A percentile compares a stretch with the other conserved stretches of the same genome.
phyloP scores from a whole-genome alignment of 2,113 vertebrate species.

The Lepisosteus oculatus region DNA sequence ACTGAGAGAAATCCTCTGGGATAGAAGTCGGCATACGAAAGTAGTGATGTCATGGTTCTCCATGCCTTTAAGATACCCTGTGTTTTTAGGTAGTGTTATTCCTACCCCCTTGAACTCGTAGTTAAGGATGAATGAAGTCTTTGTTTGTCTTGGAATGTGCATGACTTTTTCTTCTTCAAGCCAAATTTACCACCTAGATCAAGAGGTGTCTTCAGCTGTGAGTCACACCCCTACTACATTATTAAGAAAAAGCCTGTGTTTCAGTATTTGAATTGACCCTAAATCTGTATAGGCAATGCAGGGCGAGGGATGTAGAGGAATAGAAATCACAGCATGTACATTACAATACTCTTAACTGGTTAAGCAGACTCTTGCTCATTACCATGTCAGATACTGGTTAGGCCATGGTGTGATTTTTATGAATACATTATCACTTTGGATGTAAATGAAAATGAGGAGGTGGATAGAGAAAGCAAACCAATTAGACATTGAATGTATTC shows the following conservation, averaged over 20 bases:
- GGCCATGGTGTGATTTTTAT: conserved; percentile 23
- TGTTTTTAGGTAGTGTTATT: not conserved
- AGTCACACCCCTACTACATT: not conserved
- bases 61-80: not conserved
- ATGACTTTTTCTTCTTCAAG: too few species aligned
- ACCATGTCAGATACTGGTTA: conserved; percentile 23
- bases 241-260: not conserved
- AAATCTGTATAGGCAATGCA: not conserved
- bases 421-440: conserved; percentile 30
- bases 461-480: conserved; percentile 52
- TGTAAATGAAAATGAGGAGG: conserved; percentile 25
- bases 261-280: too few species aligned
- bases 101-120: not conserved
- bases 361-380: conserved; percentile 28
- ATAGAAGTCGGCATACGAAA: not conserved
- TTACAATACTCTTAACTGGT: conserved; percentile 18
- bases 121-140: not conserved
- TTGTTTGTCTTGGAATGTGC: not conserved
- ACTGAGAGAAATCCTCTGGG: not conserved
- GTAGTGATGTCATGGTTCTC: conserved; percentile 4
- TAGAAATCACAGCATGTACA: conserved; percentile 7
- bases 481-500: conserved; percentile 64
- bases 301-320: not conserved
- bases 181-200: too few species aligned
- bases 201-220: too few species aligned